These are phyloP conservation scores for Spongilla lacustris DNA, from an alignment of 37 sponge, comb jelly and placozoan species.

Conservation along the genomic window DNA sequence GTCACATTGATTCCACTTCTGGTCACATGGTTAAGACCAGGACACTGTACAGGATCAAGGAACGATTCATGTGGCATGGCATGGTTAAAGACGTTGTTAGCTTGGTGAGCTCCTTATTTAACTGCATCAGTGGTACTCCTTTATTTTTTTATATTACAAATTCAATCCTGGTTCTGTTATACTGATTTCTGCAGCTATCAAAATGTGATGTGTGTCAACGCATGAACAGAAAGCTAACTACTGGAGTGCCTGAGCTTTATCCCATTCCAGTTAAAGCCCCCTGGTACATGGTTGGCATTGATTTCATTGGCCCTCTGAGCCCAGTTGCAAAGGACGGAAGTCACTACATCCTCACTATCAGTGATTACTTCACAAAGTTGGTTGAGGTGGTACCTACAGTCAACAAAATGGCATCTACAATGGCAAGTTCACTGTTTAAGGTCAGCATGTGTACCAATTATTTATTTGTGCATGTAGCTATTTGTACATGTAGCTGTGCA, in stretches of 20 bases:
- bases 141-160: too few species aligned
- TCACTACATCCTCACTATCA: conserved; percentile 61
- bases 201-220: conserved; percentile 71
- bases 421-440: conserved; percentile 64
- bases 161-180: background rate
- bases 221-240: conserved; percentile 57
- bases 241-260: conserved; percentile 46
- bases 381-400: conserved; percentile 51
- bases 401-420: conserved; percentile 40
- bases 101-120: too few species aligned
- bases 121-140: too few species aligned
- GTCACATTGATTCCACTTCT: too few species aligned
- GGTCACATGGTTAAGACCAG: too few species aligned
- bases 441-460: conserved; percentile 13
- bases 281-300: conserved; percentile 73
- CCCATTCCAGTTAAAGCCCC: conserved; percentile 58
- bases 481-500: too few species aligned
- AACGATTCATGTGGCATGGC: too few species aligned
- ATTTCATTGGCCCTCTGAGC: conserved; percentile 62
- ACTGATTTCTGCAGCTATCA: conserved; percentile 30
- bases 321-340: conserved; percentile 28
- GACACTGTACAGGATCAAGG: too few species aligned
- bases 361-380: conserved; percentile 82
- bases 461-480: too few species aligned
- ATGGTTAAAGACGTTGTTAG: too few species aligned